phyloP scores from a whole-genome alignment of 2,888 invertebrate species.

The Peribatodes rhomboidaria region DNA sequence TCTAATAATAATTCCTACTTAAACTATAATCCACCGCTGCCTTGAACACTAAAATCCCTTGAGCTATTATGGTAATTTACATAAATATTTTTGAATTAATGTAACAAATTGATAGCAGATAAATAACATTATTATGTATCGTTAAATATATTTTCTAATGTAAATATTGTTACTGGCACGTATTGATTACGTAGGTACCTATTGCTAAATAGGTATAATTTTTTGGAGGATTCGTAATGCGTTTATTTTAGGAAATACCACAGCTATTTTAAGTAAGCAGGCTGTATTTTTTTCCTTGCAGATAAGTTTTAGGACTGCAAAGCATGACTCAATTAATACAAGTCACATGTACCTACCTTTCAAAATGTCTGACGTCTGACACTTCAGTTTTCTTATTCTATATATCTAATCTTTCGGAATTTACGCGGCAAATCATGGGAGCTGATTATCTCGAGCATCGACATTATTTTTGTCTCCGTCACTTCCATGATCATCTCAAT shows the following conservation, averaged over 20 bases:
- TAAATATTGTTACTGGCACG: too few species aligned
- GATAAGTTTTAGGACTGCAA: conserved; percentile 6
- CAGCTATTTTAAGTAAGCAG: neutral
- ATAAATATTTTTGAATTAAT: too few species aligned
- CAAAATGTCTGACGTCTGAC: neutral
- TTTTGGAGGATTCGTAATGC: neutral
- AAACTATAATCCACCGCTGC: too few species aligned
- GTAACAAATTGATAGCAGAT: too few species aligned
- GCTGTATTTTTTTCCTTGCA: neutral
- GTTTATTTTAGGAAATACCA: neutral
- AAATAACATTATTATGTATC: too few species aligned
- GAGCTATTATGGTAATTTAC: too few species aligned
- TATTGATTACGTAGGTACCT: too few species aligned
- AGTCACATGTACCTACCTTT: conserved; percentile 3
- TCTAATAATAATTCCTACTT: too few species aligned
- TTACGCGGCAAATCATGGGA: neutral
- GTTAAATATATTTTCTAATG: too few species aligned
- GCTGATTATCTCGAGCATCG: neutral
- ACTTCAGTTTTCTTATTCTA: neutral
- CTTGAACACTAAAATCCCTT: too few species aligned
- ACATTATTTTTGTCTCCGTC: neutral
- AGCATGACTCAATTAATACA: neutral
- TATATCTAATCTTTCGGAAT: conserved; percentile 11
- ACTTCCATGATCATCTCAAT: neutral
- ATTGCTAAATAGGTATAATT: neutral